These are phyloP conservation scores for Smutsia gigantea DNA, from an alignment of 2,797 vertebrate species.

Conservation along the genomic window DNA sequence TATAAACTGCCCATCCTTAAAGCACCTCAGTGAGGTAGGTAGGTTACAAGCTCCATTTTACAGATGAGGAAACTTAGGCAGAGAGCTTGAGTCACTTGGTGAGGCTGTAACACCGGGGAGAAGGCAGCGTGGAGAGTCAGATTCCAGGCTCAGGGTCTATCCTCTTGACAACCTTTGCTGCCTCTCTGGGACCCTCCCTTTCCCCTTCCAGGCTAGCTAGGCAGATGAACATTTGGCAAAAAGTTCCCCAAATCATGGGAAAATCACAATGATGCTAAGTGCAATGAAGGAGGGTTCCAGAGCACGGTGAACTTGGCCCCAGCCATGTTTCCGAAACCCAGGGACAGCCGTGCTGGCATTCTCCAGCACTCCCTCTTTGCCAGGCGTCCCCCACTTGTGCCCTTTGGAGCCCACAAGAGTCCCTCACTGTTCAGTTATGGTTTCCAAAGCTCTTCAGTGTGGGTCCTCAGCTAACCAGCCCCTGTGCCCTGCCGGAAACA, in stretches of 20 bases:
- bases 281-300: rapidly evolving
- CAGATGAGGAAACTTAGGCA: background rate
- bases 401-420: background rate
- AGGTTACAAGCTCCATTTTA: background rate
- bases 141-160: background rate
- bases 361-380: rapidly evolving
- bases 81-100: background rate
- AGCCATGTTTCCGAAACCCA: background rate
- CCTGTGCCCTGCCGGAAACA: background rate
- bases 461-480: background rate
- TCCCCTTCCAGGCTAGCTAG: background rate
- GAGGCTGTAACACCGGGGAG: background rate
- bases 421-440: background rate
- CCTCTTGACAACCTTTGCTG: background rate
- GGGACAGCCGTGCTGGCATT: too few species aligned
- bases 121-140: background rate
- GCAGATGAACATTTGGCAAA: background rate
- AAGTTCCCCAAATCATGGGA: background rate
- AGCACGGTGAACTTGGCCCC: background rate
- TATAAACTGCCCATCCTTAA: background rate
- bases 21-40: background rate
- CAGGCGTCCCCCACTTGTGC: background rate
- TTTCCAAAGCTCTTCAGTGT: background rate
- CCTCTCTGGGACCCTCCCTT: background rate
- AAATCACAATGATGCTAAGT: background rate